Evolutionary conservation across 53 echinoderm and acorn worm species (phyloP).

Genomic region (Henricia sp.): DNA sequence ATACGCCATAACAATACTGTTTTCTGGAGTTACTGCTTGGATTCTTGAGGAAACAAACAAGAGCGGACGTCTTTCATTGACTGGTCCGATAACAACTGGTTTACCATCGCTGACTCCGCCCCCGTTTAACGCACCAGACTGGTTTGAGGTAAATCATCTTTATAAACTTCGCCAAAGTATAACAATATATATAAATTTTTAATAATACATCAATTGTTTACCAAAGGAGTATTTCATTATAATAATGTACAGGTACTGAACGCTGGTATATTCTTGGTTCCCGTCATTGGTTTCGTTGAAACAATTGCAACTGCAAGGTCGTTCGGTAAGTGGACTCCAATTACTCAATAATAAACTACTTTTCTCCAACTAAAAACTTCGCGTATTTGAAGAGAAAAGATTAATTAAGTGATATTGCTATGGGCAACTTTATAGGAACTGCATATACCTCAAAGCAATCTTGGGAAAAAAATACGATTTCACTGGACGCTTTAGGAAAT

Average conservation of each 20-base stretch:
- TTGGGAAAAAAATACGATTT: too few relatives aligned
- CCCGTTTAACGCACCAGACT: slow-evolving; percentile 36
- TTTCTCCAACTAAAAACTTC: too few relatives aligned
- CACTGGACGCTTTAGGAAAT: too few relatives aligned
- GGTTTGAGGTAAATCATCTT: slow-evolving; percentile 25
- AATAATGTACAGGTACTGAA: slow-evolving; percentile 61
- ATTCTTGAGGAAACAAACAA: slow-evolving; percentile 46
- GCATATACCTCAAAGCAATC: too few relatives aligned
- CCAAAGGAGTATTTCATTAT: not conserved
- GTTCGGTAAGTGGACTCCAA: slow-evolving; percentile 82
- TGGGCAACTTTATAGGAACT: too few relatives aligned
- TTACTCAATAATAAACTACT: too few relatives aligned
- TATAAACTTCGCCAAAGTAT: too few relatives aligned
- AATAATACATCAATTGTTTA: not conserved
- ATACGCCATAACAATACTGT: slow-evolving; percentile 73
- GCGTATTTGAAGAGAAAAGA: too few relatives aligned
- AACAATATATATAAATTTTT: not conserved
- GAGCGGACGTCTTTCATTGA: slow-evolving; percentile 35
- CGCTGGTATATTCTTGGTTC: slow-evolving; percentile 77
- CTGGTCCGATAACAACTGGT: slow-evolving; percentile 59
- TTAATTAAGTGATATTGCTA: too few relatives aligned
- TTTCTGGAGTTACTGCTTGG: slow-evolving; percentile 64
- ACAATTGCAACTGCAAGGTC: slow-evolving; percentile 86
- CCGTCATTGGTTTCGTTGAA: slow-evolving; percentile 82
- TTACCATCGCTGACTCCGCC: slow-evolving; percentile 69